These are phyloP conservation scores for Crioceris asparagi DNA, from an alignment of 2,888 invertebrate genomes.

Conservation along the genomic window DNA sequence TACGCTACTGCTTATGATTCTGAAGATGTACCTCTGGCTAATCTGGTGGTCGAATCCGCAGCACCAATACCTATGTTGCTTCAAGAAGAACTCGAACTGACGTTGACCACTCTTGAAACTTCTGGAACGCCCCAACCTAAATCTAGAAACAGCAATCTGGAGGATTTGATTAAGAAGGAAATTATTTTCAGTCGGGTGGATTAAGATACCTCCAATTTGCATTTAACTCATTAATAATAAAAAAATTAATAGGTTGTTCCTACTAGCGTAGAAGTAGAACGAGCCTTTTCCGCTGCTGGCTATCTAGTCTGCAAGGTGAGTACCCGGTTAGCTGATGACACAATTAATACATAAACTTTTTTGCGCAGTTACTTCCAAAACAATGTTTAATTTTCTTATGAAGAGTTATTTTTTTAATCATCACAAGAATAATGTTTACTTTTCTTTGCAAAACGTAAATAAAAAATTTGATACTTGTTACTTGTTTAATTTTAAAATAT, in stretches of 20 bases:
- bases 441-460: neutral
- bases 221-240: no score
- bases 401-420: neutral
- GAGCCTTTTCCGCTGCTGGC: slow-evolving; percentile 1
- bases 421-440: no score
- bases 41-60: no score
- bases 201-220: neutral
- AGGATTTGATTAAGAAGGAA: neutral
- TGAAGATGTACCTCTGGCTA: neutral
- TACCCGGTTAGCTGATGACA: neutral
- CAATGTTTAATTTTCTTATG: neutral
- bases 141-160: neutral
- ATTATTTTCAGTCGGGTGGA: neutral
- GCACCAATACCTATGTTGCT: neutral
- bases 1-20: neutral
- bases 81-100: neutral
- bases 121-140: neutral
- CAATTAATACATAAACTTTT: neutral
- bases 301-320: neutral
- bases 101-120: neutral
- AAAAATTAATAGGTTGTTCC: slow-evolving; percentile 1
- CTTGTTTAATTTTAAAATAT: neutral
- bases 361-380: neutral
- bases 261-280: neutral
- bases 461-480: neutral